A percentile compares a stretch with the other conserved stretches of the same genome.
Conservation (phyloP, 2,888 invertebrate genomes). For the Selenia dentaria region DNA sequence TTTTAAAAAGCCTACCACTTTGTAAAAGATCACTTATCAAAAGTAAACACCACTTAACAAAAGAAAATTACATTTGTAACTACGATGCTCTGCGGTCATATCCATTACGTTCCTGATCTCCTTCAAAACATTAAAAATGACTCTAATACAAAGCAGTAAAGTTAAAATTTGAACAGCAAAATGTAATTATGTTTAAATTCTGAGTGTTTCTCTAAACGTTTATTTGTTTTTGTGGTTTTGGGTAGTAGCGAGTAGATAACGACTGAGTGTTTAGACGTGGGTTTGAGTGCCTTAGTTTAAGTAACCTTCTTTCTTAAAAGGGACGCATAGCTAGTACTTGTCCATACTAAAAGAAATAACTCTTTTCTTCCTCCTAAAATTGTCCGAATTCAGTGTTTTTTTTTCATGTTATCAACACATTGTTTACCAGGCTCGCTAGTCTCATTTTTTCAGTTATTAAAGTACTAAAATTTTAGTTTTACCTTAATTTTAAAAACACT, state of each 20-base stretch:
- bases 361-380: no score
- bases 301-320: no score
- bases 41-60: slow-evolving; percentile 3
- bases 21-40: neutral
- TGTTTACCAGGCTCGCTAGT: no score
- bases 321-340: no score
- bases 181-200: neutral
- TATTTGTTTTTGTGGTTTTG: slow-evolving; percentile 15
- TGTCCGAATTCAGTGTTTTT: no score
- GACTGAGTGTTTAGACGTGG: slow-evolving; percentile 6
- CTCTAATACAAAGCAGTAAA: neutral
- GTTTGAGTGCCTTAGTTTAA: slow-evolving; percentile 1
- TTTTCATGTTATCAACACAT: no score
- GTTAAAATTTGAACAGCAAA: slow-evolving; percentile 2
- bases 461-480: no score
- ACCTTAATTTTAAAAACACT: no score
- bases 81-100: slow-evolving; percentile 5
- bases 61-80: slow-evolving; percentile 10
- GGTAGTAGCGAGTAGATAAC: slow-evolving; percentile 9
- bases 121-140: neutral
- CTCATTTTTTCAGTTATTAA: no score
- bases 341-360: no score
- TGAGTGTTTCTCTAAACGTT: slow-evolving; percentile 6
- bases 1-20: neutral
- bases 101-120: neutral